Evolutionary conservation across 1,140 invertebrate genomes (phyloP), one percentile per base, ranked within the genome.

Genomic region (Aleiodes sp.): DNA sequence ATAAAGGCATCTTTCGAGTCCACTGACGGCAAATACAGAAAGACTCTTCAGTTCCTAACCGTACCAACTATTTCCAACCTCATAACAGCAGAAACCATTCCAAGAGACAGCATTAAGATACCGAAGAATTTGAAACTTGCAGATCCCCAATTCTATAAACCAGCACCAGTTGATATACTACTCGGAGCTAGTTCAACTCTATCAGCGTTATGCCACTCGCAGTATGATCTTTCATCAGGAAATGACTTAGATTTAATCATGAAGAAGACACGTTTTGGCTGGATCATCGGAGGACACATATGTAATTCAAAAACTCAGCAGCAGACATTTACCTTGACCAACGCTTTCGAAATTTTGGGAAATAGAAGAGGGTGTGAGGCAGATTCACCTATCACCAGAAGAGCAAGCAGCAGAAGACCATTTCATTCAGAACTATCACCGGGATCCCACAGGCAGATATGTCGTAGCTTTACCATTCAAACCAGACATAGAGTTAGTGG

Each of bases 281-380:
- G 71, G 74, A 37, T 73, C 9, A 63, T 64, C 0, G 70, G 64
- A 1, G 70, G 73, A 35, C 1, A 21, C 6, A 41, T 41, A 21
- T 16, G 31, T 9, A 33, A 33, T 9, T 33, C n/a, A n/a, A n/a
- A 41, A 41, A n/a, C n/a, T 3, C n/a, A 8, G 3, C 39, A 41
- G n/a, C 12, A 19, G 9, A 52, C 4, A 14, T 21, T 16, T 26
- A 64, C 16, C 14, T 68, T n/a, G 21, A 26, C n/a, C n/a, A n/a
- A n/a, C n/a, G n/a, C n/a, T n/a, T n/a, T n/a, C n/a, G 1, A 63
- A 70, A 61, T 78, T 82, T 41, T 81, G 78, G 79, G 70, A 79
- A 64, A 8, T 79, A 2, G 81, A 82, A 57, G 68, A 76, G 21
- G 60, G 69, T 8, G 57, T 61, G 0, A 35, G 24, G 37, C 41